Percentiles rank a stretch among this genome's conserved stretches.
Conservation (phyloP, 2,113 vertebrate genomes). For the Lamprotornis superbus region DNA sequence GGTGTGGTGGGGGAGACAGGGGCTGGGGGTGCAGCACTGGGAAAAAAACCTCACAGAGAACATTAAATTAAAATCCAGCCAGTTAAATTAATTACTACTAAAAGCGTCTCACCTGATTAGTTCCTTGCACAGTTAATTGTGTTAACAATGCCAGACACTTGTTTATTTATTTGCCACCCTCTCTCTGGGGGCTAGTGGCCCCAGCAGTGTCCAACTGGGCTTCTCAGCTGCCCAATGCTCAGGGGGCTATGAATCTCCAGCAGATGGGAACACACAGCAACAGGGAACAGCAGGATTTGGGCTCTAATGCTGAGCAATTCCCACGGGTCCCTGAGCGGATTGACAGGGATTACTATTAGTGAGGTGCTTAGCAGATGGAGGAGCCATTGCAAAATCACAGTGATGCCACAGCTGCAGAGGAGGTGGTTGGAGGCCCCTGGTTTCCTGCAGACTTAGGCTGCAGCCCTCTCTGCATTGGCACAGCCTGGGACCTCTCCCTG, state of each 20-base stretch:
- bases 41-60: neutral
- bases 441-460: neutral
- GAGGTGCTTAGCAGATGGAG: constrained; percentile 30
- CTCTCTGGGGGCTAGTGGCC: neutral
- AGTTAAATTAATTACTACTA: constrained; percentile 61
- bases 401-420: neutral
- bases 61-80: constrained; percentile 30
- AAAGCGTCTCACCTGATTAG: constrained; percentile 57
- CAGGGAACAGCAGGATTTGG: neutral
- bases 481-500: neutral
- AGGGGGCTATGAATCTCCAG: neutral
- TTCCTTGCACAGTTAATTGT: constrained; percentile 41
- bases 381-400: neutral
- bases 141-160: neutral
- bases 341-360: neutral
- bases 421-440: neutral
- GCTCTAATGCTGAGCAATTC: neutral
- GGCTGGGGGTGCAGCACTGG: fast-evolving
- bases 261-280: neutral
- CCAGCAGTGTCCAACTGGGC: neutral
- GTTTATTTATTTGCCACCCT: neutral
- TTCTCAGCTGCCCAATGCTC: neutral
- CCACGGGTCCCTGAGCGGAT: neutral
- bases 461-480: neutral
- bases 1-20: neutral